Percentiles rank a stretch among this genome's conserved stretches.
Conservation (phyloP, 2,113 vertebrate species). For the Tringa solitaria region DNA sequence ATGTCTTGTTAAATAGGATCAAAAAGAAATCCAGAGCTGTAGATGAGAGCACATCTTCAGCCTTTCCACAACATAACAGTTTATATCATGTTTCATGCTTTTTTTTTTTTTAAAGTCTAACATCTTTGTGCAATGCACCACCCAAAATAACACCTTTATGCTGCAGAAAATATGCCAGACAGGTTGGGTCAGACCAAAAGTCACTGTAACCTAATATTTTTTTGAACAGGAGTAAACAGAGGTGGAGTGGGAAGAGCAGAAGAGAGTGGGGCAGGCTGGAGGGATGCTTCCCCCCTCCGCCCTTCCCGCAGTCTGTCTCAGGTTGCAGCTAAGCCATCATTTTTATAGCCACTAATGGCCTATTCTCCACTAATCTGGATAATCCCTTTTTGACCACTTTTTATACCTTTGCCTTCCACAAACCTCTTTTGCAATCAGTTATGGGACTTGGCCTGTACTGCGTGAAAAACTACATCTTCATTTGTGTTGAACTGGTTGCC, state of each 20-base stretch:
- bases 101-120: neutral
- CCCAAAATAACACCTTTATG: neutral
- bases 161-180: neutral
- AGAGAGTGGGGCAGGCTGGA: neutral
- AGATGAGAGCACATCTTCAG: neutral
- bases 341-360: slow-evolving; percentile 53
- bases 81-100: neutral
- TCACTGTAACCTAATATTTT: neutral
- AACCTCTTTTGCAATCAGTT: neutral
- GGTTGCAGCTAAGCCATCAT: slow-evolving; percentile 46
- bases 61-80: slow-evolving; percentile 6
- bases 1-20: slow-evolving; percentile 35
- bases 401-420: slow-evolving; percentile 38
- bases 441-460: neutral
- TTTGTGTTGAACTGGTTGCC: neutral
- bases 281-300: neutral
- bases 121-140: neutral
- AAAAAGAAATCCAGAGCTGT: slow-evolving; percentile 10
- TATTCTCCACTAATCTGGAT: slow-evolving; percentile 36
- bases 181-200: neutral
- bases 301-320: neutral
- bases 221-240: neutral
- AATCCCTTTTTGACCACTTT: slow-evolving; percentile 50
- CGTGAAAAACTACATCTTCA: neutral
- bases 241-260: neutral